Conservation (phyloP, 2,113 vertebrate species). For the Perca flavescens region DNA sequence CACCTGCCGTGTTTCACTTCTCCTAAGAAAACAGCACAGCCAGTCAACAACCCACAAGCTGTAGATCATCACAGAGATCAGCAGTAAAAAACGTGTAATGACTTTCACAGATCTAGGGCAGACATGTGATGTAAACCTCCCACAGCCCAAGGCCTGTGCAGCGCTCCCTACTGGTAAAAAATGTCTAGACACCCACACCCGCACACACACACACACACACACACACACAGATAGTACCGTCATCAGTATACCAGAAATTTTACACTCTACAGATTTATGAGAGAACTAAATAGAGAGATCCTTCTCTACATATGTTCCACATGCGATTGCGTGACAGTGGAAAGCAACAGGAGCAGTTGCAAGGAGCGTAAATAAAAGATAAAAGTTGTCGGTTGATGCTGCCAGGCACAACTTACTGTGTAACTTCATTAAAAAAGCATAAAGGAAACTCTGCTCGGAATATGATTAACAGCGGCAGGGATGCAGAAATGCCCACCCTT, state of each 20-base stretch:
- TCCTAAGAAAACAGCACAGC: background rate
- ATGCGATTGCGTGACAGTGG: background rate
- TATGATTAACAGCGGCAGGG: constrained; percentile 11
- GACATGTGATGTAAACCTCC: background rate
- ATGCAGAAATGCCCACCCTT: constrained; percentile 14
- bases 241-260: background rate
- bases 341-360: background rate
- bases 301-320: background rate
- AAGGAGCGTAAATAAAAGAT: constrained; percentile 9
- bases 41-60: background rate
- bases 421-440: constrained; percentile 37
- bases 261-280: background rate
- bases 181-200: too few species aligned
- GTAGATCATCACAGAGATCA: background rate
- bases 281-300: background rate
- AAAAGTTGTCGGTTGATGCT: constrained; percentile 20
- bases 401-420: constrained; percentile 11
- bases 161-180: constrained; percentile 62
- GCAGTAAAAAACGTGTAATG: background rate
- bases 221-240: background rate
- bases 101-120: background rate
- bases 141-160: background rate
- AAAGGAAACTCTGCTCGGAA: constrained; percentile 28
- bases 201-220: too few species aligned
- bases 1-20: constrained; percentile 6